Evolutionary conservation across 1,140 invertebrate species (phyloP).

Genomic region (Mya arenaria): DNA sequence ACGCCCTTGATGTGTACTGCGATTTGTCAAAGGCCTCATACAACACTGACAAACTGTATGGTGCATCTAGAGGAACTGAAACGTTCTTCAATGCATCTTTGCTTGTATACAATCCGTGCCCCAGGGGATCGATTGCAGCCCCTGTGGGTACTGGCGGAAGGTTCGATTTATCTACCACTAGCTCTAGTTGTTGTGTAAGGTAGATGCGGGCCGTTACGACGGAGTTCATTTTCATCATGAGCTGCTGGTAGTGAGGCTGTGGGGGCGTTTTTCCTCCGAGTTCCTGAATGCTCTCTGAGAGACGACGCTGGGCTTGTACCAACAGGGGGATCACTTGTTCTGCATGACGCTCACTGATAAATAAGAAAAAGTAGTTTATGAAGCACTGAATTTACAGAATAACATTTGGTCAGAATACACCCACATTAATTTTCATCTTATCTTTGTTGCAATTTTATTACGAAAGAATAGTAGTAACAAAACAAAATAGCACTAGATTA

Average conservation of each 20-base stretch:
- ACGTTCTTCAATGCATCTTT: slow-evolving; percentile 72
- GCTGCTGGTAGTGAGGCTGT: slow-evolving; percentile 74
- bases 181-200: slow-evolving; percentile 70
- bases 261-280: slow-evolving; percentile 66
- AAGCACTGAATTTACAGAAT: too few species aligned
- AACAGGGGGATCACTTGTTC: slow-evolving; percentile 78
- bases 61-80: slow-evolving; percentile 77
- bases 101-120: slow-evolving; percentile 75
- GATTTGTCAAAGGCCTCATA: slow-evolving; percentile 71
- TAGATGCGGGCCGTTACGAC: slow-evolving; percentile 76
- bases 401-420: too few species aligned
- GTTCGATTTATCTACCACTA: slow-evolving; percentile 63
- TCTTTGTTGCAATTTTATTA: too few species aligned
- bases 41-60: slow-evolving; percentile 70
- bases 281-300: slow-evolving; percentile 67
- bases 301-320: slow-evolving; percentile 77
- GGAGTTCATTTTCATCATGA: slow-evolving; percentile 67
- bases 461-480: too few species aligned
- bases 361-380: too few species aligned
- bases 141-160: slow-evolving; percentile 65
- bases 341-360: slow-evolving; percentile 78
- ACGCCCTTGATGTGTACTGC: slow-evolving; percentile 75
- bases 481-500: too few species aligned
- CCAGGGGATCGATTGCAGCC: slow-evolving; percentile 76
- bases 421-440: too few species aligned